Conservation (phyloP, 2,888 invertebrate genomes). For the Laspeyria flexula region DNA sequence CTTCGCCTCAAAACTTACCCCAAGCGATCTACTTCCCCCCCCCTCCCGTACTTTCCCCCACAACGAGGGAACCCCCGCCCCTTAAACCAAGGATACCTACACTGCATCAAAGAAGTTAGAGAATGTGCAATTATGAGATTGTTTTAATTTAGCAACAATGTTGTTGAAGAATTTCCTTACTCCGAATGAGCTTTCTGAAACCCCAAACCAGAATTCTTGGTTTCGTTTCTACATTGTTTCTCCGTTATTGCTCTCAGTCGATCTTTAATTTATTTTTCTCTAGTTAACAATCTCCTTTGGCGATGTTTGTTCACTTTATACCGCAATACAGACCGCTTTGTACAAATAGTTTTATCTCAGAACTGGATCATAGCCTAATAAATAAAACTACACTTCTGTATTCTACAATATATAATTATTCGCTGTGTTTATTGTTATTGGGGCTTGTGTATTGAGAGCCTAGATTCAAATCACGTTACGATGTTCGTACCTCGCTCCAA, state of each 20-base stretch:
- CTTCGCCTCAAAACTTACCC: constrained; percentile 80
- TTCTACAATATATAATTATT: too few relatives aligned
- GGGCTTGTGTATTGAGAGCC: too few relatives aligned
- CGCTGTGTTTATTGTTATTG: too few relatives aligned
- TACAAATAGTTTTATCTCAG: neutral
- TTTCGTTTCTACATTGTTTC: constrained; percentile 78
- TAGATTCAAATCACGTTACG: too few relatives aligned
- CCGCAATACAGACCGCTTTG: neutral
- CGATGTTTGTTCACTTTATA: constrained; percentile 24
- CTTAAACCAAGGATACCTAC: constrained; percentile 59
- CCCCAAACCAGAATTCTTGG: constrained; percentile 83
- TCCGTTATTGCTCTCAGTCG: constrained; percentile 71
- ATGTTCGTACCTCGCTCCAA: too few relatives aligned
- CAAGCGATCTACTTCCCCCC: constrained; percentile 51
- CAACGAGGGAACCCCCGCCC: constrained; percentile 18
- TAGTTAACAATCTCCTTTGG: constrained; percentile 39
- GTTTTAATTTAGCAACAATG: constrained; percentile 86
- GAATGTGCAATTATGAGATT: constrained; percentile 86
- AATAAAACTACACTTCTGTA: too few relatives aligned
- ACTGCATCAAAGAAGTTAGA: constrained; percentile 83
- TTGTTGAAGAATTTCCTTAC: constrained; percentile 81
- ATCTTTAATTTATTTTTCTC: constrained; percentile 65
- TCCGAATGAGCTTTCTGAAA: constrained; percentile 72
- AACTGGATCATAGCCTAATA: too few relatives aligned
- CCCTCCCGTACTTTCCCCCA: constrained; percentile 30